Conservation (phyloP, 2,797 vertebrate species). For the Limosa lapponica region DNA sequence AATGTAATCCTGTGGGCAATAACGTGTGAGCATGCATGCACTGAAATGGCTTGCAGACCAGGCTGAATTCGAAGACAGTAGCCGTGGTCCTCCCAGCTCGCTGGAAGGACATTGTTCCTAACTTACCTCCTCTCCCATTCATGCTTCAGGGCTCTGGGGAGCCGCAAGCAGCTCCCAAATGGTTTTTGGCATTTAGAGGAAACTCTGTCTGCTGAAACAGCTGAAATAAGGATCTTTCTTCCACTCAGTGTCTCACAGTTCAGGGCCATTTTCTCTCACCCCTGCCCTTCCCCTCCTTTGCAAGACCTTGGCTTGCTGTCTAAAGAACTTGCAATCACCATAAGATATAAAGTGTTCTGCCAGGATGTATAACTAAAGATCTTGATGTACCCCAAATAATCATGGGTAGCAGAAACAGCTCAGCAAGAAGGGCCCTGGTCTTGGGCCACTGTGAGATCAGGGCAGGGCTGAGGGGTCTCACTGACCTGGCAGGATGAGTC, state of each 20-base stretch:
- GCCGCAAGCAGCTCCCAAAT: background rate
- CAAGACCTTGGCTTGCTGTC: constrained; percentile 60
- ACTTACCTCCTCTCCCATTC: background rate
- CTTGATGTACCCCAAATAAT: constrained; percentile 35
- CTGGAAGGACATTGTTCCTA: background rate
- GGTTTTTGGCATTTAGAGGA: background rate
- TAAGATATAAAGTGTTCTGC: constrained; percentile 37
- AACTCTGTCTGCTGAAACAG: background rate
- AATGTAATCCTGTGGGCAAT: background rate
- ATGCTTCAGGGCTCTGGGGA: background rate
- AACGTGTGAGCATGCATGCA: rapidly evolving
- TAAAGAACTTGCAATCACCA: constrained; percentile 45
- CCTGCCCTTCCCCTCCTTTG: background rate
- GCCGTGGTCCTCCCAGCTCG: background rate
- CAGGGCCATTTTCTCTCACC: constrained; percentile 22
- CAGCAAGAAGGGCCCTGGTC: background rate
- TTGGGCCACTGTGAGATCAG: background rate
- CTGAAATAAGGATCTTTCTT: constrained; percentile 4
- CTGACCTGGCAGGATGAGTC: background rate
- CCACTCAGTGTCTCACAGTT: background rate
- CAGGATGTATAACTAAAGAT: background rate
- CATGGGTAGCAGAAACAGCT: background rate
- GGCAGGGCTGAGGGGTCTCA: background rate
- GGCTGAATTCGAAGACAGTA: background rate
- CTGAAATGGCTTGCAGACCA: background rate